phyloP scores from a whole-genome alignment of 2,888 invertebrate species.

The Heterodera filipjevi region DNA sequence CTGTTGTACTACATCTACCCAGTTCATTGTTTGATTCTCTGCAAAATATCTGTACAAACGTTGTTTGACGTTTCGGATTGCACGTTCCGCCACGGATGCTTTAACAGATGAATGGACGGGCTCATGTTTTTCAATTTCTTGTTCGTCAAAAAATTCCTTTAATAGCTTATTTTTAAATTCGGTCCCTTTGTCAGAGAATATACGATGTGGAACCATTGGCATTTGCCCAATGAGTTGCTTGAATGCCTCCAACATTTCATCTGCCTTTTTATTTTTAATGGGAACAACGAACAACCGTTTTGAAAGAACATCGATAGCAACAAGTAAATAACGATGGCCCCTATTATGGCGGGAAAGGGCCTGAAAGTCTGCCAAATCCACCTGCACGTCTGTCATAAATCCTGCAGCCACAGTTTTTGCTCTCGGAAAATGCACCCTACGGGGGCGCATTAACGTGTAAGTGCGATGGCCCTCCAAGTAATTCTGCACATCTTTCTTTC shows the following conservation, averaged over 20 bases:
- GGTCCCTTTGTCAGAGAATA: background rate
- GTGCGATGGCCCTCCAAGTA: slow-evolving; percentile 14
- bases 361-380: slow-evolving; percentile 30
- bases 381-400: slow-evolving; percentile 11
- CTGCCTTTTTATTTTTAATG: background rate
- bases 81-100: too few species aligned
- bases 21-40: too few species aligned
- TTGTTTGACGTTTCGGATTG: too few species aligned
- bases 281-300: background rate
- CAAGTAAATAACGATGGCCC: slow-evolving; percentile 6
- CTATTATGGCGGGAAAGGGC: slow-evolving; percentile 14
- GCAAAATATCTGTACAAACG: too few species aligned
- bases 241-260: background rate
- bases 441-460: background rate
- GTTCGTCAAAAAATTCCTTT: too few species aligned
- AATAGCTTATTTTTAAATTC: too few species aligned
- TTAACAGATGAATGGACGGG: too few species aligned
- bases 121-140: too few species aligned
- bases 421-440: background rate
- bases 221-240: too few species aligned
- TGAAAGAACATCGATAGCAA: slow-evolving; percentile 19
- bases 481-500: too few species aligned
- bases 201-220: background rate
- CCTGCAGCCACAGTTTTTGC: slow-evolving; percentile 13
- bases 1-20: too few species aligned